These are phyloP conservation scores for Lomographa bimaculata DNA, from an alignment of 2,888 invertebrate genomes.

Conservation along the genomic window DNA sequence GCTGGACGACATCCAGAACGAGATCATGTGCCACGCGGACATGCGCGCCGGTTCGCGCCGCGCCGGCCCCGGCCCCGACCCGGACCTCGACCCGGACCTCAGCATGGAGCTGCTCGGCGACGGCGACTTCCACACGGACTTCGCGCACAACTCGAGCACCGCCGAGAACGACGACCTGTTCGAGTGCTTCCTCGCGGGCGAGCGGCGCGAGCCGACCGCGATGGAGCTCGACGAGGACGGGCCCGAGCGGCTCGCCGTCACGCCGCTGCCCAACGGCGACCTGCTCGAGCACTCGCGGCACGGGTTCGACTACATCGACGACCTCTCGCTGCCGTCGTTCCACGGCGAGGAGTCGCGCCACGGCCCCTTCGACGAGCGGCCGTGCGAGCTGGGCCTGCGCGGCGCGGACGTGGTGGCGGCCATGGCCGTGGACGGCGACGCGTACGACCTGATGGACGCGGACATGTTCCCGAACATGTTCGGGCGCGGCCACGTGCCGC, in stretches of 20 bases:
- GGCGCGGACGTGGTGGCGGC: constrained; percentile 85
- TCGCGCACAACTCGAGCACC: constrained; percentile 58
- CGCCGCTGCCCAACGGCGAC: constrained; percentile 68
- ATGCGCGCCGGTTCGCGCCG: constrained; percentile 51
- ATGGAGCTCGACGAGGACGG: constrained; percentile 69
- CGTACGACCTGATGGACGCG: constrained; percentile 72
- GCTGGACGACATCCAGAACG: constrained; percentile 72
- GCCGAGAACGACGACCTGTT: constrained; percentile 70
- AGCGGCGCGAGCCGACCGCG: constrained; percentile 54
- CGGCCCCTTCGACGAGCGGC: constrained; percentile 54
- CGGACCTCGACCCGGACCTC: constrained; percentile 59
- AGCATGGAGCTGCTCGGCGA: constrained; percentile 55
- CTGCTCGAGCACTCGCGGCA: constrained; percentile 65
- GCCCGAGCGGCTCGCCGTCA: constrained; percentile 64
- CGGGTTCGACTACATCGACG: constrained; percentile 74
- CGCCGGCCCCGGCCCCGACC: constrained; percentile 40
- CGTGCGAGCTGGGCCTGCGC: constrained; percentile 80
- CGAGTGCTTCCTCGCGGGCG: constrained; percentile 61
- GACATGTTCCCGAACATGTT: constrained; percentile 74
- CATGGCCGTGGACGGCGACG: constrained; percentile 80
- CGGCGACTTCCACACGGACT: constrained; percentile 63
- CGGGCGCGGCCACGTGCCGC: constrained; percentile 75
- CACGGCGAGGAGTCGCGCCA: constrained; percentile 66
- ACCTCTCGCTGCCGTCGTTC: constrained; percentile 70
- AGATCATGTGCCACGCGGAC: constrained; percentile 70